Evolutionary conservation across 2,797 vertebrate species (phyloP).

Genomic region (Poeciliopsis paucimaculata): DNA sequence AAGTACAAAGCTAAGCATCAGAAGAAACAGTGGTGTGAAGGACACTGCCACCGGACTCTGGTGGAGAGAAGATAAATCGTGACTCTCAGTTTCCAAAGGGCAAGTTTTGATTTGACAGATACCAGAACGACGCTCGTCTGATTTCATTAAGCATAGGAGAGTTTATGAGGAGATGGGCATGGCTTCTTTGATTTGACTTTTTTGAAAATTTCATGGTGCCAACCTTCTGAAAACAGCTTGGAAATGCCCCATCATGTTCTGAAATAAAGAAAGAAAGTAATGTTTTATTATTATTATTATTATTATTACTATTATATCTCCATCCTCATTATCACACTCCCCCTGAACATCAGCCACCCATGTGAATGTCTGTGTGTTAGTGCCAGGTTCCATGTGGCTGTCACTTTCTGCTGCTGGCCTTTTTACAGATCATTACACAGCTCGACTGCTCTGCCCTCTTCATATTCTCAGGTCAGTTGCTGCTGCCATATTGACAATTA

Average conservation of each 20-base stretch:
- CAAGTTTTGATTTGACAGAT: neutral
- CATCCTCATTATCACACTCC: slow-evolving; percentile 22
- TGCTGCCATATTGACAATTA: slow-evolving; percentile 23
- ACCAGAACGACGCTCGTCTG: neutral
- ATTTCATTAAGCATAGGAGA: neutral
- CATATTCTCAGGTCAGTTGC: neutral
- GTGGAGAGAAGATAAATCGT: neutral
- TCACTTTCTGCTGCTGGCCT: slow-evolving; percentile 30
- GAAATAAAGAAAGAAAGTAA: neutral
- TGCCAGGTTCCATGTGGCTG: slow-evolving; percentile 9
- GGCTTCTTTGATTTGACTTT: neutral
- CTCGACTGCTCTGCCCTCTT: slow-evolving; percentile 3
- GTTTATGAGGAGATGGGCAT: neutral
- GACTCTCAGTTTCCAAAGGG: neutral
- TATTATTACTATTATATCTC: neutral
- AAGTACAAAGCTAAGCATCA: neutral
- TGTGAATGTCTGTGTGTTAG: neutral
- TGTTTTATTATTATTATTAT: neutral
- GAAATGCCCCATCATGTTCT: neutral
- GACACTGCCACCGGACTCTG: neutral
- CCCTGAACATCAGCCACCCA: neutral
- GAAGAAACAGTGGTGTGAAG: no score
- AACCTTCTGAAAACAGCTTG: neutral
- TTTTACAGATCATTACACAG: slow-evolving; percentile 43
- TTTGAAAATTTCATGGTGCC: neutral